A percentile compares a stretch with the other conserved stretches of the same genome.
These are phyloP conservation scores for Melangyna quadrimaculata DNA, from an alignment of 2,888 invertebrate species.

Conservation along the genomic window DNA sequence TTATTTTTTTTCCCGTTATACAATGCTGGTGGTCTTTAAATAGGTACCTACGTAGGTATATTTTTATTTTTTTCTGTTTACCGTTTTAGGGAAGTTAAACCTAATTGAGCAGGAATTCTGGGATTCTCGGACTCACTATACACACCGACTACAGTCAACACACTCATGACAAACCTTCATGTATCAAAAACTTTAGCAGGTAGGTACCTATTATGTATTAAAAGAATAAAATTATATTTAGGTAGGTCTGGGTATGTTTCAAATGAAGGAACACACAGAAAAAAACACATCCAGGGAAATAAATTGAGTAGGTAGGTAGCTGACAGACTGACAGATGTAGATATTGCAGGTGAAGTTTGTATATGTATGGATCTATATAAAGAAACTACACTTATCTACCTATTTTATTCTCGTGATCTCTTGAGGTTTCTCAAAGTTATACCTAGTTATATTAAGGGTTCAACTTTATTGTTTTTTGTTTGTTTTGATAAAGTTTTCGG, in stretches of 20 bases:
- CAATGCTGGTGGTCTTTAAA: conserved; percentile 61
- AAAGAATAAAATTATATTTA: not conserved
- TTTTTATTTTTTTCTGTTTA: not conserved
- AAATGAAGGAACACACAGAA: not conserved
- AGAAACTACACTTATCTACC: not conserved
- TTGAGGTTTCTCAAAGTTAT: not conserved
- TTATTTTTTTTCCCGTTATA: conserved; percentile 66
- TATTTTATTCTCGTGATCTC: conserved; percentile 2
- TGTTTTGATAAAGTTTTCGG: conserved; percentile 15
- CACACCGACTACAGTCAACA: not conserved
- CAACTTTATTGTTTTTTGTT: not conserved
- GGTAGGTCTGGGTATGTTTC: not conserved
- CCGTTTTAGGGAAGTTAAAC: conserved; percentile 44
- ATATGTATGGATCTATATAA: not conserved
- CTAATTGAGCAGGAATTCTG: conserved; percentile 53
- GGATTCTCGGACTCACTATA: not conserved
- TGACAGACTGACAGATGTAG: not conserved
- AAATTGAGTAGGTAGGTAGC: not conserved
- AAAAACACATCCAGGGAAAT: not conserved
- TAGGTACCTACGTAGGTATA: not conserved
- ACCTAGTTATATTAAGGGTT: not conserved
- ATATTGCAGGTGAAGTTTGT: not conserved
- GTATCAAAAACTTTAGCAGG: not conserved
- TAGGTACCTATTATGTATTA: not conserved
- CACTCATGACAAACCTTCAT: not conserved